Evolutionary conservation across 2,888 invertebrate species (phyloP).

Genomic region (Hybos culiciformis): DNA sequence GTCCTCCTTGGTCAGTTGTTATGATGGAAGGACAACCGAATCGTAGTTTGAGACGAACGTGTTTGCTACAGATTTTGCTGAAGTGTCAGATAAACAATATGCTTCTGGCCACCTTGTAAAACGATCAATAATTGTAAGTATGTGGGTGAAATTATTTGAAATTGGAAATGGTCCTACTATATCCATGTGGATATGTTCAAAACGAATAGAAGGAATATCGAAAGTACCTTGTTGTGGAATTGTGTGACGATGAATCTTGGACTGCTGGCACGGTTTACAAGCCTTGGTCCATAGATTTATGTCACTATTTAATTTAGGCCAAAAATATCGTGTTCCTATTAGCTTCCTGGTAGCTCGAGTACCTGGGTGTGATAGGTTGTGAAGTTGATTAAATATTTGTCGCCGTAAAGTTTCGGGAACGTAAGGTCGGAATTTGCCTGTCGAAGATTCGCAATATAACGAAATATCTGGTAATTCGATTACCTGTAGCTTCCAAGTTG

Average conservation of each 20-base stretch:
- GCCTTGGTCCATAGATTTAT: no score
- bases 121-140: no score
- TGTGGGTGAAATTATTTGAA: no score
- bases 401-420: not conserved
- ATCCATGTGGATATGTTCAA: no score
- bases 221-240: no score
- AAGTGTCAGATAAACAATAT: constrained; percentile 1
- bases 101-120: constrained; percentile 2
- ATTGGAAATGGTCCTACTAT: no score
- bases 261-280: no score
- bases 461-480: not conserved
- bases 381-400: not conserved
- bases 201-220: no score
- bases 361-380: not conserved
- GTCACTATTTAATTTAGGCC: no score
- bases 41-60: not conserved
- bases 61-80: not conserved
- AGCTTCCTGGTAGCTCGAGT: no score
- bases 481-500: not conserved
- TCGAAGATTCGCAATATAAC: not conserved
- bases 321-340: no score
- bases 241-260: no score
- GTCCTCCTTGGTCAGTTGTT: constrained; percentile 3
- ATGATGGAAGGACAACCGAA: not conserved
- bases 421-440: not conserved